Percentiles rank a stretch among this genome's conserved stretches.
Evolutionary conservation across 1,140 invertebrate genomes (phyloP).

Genomic region (Drosophila bocki): DNA sequence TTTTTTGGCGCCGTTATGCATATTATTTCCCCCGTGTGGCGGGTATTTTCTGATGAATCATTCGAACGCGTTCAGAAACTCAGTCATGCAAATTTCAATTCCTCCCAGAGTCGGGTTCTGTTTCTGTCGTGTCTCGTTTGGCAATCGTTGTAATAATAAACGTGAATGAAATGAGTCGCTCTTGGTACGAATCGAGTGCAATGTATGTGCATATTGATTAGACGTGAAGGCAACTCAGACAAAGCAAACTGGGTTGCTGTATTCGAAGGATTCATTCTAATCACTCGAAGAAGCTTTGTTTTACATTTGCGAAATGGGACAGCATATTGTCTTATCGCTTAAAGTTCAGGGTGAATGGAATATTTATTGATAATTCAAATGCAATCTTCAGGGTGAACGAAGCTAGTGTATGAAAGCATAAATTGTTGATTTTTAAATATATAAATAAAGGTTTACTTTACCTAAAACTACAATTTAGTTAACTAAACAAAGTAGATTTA

Average conservation of each 20-base stretch:
- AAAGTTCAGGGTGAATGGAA: neutral
- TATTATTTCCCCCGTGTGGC: neutral
- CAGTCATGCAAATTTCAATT: conserved; percentile 49
- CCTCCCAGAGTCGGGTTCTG: conserved; percentile 35
- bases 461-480: neutral
- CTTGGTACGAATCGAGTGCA: conserved; percentile 51
- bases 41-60: conserved; percentile 67
- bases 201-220: conserved; percentile 77
- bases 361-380: conserved; percentile 18
- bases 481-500: neutral
- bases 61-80: conserved; percentile 27
- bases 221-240: conserved; percentile 27
- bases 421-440: neutral
- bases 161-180: conserved; percentile 51
- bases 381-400: conserved; percentile 4
- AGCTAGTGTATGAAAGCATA: neutral
- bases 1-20: conserved; percentile 16
- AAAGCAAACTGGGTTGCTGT: conserved; percentile 11
- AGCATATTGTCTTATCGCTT: conserved; percentile 21
- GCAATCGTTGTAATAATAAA: conserved; percentile 65
- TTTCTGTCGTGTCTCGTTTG: conserved; percentile 32
- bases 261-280: conserved; percentile 31
- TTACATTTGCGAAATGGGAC: neutral
- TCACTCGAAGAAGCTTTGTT: conserved; percentile 10
- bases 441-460: neutral